Evolutionary conservation across 2,113 vertebrate species (phyloP).

Genomic region (Murina feae): DNA sequence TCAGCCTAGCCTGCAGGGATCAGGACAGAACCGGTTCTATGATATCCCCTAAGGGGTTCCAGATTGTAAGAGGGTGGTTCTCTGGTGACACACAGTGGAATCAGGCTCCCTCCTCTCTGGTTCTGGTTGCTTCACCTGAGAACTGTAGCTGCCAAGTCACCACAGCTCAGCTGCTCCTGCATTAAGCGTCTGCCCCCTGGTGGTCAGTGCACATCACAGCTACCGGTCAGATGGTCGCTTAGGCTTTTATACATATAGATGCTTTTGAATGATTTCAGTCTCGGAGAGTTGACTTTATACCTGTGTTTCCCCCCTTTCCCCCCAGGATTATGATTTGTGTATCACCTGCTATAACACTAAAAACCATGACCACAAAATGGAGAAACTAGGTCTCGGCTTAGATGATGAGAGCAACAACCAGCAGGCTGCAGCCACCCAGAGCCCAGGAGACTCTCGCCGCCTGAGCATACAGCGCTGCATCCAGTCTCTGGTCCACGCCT

Average conservation of each 20-base stretch:
- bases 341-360: conserved; percentile 98
- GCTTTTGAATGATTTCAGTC: not conserved
- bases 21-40: no score
- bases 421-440: conserved; percentile 91
- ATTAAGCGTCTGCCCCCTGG: no score
- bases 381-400: conserved; percentile 94
- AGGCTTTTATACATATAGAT: not conserved
- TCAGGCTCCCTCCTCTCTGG: no score
- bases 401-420: conserved; percentile 96
- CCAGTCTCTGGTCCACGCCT: conserved; percentile 96
- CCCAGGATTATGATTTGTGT: conserved; percentile 96
- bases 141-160: no score
- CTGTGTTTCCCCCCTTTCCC: not conserved
- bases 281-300: not conserved
- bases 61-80: no score
- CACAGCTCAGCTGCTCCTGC: no score
- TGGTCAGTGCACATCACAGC: no score
- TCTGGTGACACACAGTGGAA: no score
- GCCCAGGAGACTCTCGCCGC: conserved; percentile 93
- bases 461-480: conserved; percentile 98
- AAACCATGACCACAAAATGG: conserved; percentile 99
- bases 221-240: no score
- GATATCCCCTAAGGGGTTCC: no score
- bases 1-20: no score
- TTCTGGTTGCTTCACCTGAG: no score